These are phyloP conservation scores for Phyllostomus discolor DNA, from an alignment of 2,113 vertebrate genomes.

Conservation along the genomic window DNA sequence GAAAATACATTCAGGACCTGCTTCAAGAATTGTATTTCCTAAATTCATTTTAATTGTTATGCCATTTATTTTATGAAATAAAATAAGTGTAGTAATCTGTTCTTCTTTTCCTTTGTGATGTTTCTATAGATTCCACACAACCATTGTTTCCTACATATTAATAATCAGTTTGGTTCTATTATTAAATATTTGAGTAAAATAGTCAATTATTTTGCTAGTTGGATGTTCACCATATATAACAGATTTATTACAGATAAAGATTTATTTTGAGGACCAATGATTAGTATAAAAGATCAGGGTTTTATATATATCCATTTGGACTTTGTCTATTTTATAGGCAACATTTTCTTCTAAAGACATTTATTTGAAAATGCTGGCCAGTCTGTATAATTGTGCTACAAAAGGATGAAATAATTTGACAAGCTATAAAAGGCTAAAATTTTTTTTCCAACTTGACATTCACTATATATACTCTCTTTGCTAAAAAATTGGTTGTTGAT, in stretches of 20 bases:
- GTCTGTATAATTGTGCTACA: background rate
- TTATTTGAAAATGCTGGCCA: background rate
- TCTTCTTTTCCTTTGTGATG: background rate
- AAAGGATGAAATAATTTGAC: background rate
- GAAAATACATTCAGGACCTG: background rate
- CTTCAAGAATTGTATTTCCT: background rate
- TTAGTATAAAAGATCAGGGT: background rate
- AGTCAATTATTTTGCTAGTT: background rate
- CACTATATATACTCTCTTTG: background rate
- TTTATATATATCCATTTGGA: background rate
- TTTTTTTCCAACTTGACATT: background rate
- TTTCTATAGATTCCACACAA: background rate
- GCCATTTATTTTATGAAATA: constrained; percentile 17
- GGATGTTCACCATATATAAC: background rate
- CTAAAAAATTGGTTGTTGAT: background rate
- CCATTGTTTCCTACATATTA: background rate
- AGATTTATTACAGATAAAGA: background rate
- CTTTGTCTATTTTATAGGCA: background rate
- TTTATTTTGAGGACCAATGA: background rate
- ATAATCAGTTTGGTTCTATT: background rate
- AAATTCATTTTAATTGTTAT: constrained; percentile 3
- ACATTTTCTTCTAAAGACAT: background rate
- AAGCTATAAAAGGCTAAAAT: background rate
- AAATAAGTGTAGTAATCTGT: background rate
- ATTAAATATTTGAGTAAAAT: background rate